A percentile compares a stretch with the other conserved stretches of the same genome.
phyloP scores from a whole-genome alignment of 2,113 vertebrate species.

The Procavia capensis region DNA sequence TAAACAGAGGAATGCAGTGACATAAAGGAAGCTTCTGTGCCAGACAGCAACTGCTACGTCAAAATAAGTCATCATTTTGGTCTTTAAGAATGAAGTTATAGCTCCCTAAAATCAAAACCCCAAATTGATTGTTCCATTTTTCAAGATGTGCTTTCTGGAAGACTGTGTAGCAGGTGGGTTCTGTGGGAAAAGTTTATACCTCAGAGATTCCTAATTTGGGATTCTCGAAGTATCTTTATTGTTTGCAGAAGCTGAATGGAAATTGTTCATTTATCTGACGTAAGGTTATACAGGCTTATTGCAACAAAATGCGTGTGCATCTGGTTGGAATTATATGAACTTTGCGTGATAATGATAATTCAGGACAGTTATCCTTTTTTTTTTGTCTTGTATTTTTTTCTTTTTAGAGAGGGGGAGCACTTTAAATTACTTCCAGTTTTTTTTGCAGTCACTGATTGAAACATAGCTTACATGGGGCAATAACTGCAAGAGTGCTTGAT shows the following conservation, averaged over 20 bases:
- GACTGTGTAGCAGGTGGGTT: neutral
- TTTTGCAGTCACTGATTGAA: neutral
- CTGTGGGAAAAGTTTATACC: neutral
- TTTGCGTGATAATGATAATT: neutral
- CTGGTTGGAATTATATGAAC: neutral
- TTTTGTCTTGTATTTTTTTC: neutral
- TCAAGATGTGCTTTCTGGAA: neutral
- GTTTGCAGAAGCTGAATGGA: neutral
- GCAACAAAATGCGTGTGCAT: neutral
- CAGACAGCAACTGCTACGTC: neutral
- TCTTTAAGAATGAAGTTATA: neutral
- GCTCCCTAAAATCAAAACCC: neutral
- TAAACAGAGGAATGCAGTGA: accelerated
- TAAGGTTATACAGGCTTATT: neutral
- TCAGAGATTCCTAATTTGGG: neutral
- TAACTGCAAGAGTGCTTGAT: neutral
- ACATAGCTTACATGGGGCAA: neutral
- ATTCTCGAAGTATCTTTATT: neutral
- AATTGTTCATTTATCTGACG: neutral
- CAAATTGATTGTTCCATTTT: neutral
- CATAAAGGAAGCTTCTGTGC: neutral
- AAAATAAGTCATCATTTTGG: neutral
- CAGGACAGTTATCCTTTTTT: no score
- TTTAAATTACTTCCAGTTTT: neutral
- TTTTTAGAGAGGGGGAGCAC: neutral